These are phyloP conservation scores for Phasianus colchicus DNA, from an alignment of 2,113 vertebrate species.

Conservation along the genomic window DNA sequence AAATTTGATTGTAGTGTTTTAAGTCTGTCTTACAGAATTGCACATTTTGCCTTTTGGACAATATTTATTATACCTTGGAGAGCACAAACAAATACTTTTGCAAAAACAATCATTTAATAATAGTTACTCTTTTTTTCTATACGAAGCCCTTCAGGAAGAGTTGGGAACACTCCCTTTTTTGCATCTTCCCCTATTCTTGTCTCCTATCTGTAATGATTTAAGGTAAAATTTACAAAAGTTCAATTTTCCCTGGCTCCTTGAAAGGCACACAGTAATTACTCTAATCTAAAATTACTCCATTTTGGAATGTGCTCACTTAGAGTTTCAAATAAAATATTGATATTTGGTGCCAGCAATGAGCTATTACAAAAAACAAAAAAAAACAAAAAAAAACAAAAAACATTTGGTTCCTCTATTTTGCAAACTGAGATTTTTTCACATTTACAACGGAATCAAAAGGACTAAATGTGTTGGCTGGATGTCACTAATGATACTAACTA, in stretches of 20 bases:
- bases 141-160: background rate
- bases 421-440: background rate
- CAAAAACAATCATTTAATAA: background rate
- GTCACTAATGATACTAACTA: slow-evolving; percentile 17
- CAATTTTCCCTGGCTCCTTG: background rate
- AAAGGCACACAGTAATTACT: background rate
- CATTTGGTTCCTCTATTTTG: background rate
- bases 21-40: slow-evolving; percentile 24
- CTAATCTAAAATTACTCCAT: background rate
- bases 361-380: background rate
- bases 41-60: slow-evolving; percentile 8
- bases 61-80: slow-evolving; percentile 21
- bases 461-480: background rate
- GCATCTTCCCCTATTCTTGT: background rate
- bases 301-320: background rate
- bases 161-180: background rate
- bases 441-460: background rate
- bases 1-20: slow-evolving; percentile 31
- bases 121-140: background rate
- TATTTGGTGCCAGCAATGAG: background rate
- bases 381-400: too few relatives aligned
- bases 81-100: background rate
- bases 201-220: background rate
- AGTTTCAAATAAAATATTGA: background rate
- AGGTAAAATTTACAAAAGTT: background rate